Conservation (phyloP, 2,888 invertebrate genomes). For the Caenorhabditis auriculariae region DNA sequence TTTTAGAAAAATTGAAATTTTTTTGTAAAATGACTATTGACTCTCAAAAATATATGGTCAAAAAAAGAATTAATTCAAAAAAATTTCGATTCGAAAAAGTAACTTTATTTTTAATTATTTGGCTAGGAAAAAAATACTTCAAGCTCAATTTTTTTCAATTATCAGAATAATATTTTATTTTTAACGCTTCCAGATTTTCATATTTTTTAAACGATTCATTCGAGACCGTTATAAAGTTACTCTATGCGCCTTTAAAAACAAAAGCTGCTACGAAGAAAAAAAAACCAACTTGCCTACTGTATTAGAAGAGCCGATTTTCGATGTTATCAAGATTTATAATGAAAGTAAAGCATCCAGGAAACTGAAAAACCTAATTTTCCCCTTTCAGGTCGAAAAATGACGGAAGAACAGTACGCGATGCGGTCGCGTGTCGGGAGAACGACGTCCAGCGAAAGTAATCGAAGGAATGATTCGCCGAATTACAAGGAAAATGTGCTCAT, state of each 20-base stretch:
- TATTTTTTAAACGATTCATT: too few species aligned
- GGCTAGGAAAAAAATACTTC: too few species aligned
- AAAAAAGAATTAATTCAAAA: background rate
- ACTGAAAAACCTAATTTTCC: conserved; percentile 1
- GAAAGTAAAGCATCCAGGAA: too few species aligned
- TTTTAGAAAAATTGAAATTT: background rate
- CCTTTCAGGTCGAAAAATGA: background rate
- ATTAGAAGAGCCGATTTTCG: too few species aligned
- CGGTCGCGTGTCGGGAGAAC: conserved; percentile 34
- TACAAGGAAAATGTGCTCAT: conserved; percentile 47
- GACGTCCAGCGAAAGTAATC: conserved; percentile 29
- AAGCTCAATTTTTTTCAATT: background rate
- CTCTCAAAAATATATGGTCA: conserved; percentile 8
- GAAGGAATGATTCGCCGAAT: conserved; percentile 22
- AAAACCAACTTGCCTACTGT: too few species aligned
- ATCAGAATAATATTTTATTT: background rate
- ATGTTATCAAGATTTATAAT: too few species aligned
- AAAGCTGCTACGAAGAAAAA: too few species aligned
- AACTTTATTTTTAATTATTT: too few species aligned
- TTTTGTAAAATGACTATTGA: conserved; percentile 2
- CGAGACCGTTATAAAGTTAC: too few species aligned
- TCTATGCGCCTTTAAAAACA: too few species aligned
- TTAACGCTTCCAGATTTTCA: conserved; percentile 3
- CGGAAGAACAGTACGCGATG: conserved; percentile 36
- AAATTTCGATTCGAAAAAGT: background rate